Percentiles rank a stretch among this genome's conserved stretches.
phyloP scores from a whole-genome alignment of 2,797 vertebrate genomes.

The Heterohyrax brucei region DNA sequence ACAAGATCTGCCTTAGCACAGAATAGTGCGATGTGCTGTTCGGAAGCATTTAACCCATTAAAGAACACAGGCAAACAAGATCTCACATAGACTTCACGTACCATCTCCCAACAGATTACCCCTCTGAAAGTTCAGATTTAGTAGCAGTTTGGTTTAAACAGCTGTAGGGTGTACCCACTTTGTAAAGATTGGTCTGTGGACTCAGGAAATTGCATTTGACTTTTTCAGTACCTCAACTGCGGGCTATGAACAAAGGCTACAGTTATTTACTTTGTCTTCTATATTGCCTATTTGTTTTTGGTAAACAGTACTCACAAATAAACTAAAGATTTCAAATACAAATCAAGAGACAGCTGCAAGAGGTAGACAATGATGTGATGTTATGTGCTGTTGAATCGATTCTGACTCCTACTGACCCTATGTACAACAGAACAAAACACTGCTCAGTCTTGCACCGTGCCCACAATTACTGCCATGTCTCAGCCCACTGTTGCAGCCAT shows the following conservation, averaged over 20 bases:
- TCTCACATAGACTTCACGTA: not conserved
- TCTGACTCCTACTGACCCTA: no score
- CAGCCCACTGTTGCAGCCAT: no score
- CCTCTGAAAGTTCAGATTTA: not conserved
- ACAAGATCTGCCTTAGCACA: constrained; percentile 54
- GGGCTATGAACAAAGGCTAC: not conserved
- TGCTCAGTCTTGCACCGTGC: no score
- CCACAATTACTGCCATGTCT: no score
- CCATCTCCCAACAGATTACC: not conserved
- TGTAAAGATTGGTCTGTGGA: not conserved
- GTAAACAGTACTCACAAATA: constrained; percentile 44
- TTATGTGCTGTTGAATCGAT: no score
- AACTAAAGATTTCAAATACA: constrained; percentile 46
- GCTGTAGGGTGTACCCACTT: not conserved
- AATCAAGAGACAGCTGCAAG: constrained; percentile 10
- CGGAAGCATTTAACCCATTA: constrained; percentile 57
- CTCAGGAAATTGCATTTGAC: not conserved
- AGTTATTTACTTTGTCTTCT: constrained; percentile 31
- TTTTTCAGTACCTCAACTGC: not conserved
- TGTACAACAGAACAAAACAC: no score
- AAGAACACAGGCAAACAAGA: constrained; percentile 53
- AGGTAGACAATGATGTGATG: constrained; percentile 24
- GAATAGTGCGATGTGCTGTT: constrained; percentile 45
- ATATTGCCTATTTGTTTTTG: constrained; percentile 14
- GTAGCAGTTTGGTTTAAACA: constrained; percentile 17